phyloP scores from a whole-genome alignment of 2,113 vertebrate genomes.

The Ageneiosus marmoratus region DNA sequence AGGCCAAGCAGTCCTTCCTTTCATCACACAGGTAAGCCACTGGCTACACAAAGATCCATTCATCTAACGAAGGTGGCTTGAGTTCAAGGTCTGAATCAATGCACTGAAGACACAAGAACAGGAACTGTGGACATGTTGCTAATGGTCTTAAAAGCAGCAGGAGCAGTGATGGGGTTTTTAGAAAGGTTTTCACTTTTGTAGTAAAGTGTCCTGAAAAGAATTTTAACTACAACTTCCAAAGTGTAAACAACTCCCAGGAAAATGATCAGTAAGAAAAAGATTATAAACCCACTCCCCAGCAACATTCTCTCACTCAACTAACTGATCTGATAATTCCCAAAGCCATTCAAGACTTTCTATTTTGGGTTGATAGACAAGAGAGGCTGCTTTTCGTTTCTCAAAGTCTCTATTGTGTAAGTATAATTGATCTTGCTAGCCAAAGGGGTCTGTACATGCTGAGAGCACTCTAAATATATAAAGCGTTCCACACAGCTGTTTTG shows the following conservation, averaged over 20 bases:
- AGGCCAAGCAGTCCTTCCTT: neutral
- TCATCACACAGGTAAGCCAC: neutral
- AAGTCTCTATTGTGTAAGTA: slow-evolving; percentile 71
- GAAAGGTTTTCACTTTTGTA: neutral
- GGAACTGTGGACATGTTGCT: slow-evolving; percentile 7
- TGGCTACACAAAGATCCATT: slow-evolving; percentile 30
- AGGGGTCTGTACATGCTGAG: slow-evolving; percentile 64
- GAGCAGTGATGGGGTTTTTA: neutral
- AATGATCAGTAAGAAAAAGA: neutral
- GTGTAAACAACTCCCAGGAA: neutral
- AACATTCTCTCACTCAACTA: neutral
- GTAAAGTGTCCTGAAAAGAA: neutral
- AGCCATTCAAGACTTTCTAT: slow-evolving; percentile 60
- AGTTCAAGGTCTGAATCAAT: slow-evolving; percentile 11
- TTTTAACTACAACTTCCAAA: neutral
- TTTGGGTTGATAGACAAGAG: slow-evolving; percentile 44
- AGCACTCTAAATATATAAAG: slow-evolving; percentile 74
- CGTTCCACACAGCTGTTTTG: slow-evolving; percentile 78
- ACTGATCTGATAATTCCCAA: slow-evolving; percentile 26
- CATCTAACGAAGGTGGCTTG: neutral
- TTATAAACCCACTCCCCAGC: neutral
- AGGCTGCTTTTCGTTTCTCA: slow-evolving; percentile 66
- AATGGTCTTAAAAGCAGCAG: neutral
- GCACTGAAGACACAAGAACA: neutral
- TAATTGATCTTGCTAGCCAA: slow-evolving; percentile 68